A percentile compares a stretch with the other conserved stretches of the same genome.
These are phyloP conservation scores for Drosophila conformis DNA, from an alignment of 2,888 invertebrate species.

Conservation along the genomic window DNA sequence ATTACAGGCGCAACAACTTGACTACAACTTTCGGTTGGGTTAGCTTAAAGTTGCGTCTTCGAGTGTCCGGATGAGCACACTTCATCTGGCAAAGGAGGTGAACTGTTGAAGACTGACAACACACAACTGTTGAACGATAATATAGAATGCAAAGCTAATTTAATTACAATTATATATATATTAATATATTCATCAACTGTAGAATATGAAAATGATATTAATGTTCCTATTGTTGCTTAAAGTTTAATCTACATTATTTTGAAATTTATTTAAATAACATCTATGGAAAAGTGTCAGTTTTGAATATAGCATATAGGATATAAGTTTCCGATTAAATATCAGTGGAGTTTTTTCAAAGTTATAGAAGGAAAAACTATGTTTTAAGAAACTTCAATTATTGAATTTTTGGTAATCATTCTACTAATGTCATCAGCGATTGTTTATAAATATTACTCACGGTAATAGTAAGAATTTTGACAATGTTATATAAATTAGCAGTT, in stretches of 20 bases:
- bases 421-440: neutral
- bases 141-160: neutral
- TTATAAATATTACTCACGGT: neutral
- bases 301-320: neutral
- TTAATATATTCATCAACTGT: neutral
- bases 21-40: constrained; percentile 15
- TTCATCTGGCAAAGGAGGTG: constrained; percentile 17
- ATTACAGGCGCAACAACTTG: constrained; percentile 32
- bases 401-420: neutral
- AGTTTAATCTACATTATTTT: no score
- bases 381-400: no score
- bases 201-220: neutral
- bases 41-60: constrained; percentile 40
- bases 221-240: no score
- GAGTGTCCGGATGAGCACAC: constrained; percentile 23
- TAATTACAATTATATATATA: neutral
- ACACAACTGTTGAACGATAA: neutral
- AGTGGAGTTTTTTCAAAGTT: neutral
- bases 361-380: neutral
- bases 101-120: no score
- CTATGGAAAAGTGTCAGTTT: no score
- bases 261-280: no score
- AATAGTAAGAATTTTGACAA: neutral
- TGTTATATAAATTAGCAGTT: neutral
- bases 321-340: neutral